Base-by-base conservation (phyloP, 2,113 vertebrate genomes). In the Chlorocebus sabaeus region DNA sequence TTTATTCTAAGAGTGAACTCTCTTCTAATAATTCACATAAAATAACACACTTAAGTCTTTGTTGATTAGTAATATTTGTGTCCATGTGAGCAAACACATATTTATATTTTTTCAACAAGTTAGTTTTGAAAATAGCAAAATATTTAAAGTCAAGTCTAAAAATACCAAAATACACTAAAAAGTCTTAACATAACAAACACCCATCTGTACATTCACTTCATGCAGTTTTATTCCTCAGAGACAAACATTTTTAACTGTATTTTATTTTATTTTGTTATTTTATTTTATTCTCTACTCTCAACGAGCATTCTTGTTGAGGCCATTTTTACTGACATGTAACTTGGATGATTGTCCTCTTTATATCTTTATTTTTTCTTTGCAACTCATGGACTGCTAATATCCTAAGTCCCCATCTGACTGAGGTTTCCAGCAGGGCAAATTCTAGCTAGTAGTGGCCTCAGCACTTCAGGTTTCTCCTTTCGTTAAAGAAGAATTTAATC, bases 81-180 rank as follows among this genome's bases (percentile, higher is more conserved):
- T 43, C 38, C 8, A 70, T 0, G 73, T 45, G 14, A 32, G 50
- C 67, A 57, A 67, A 59, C 22, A 67, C 3, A 27, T 18, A 75
- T 3, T 59, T 27, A 30, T 50, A 7, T 72, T 80, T 79, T 79
- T 92, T 38, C 11, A 73, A 72, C 81, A 73, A n/a, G 48, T 79
- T 93, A 67, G 90, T 67, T 48, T 48, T 68, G 50, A 80, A 91
- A 89, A 87, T 52, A 61, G 17, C 17, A 82, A 35, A 35, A 88
- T 72, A 83, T 97, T 40, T n/a, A 93, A 93, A 12, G 18, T 83
- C n/a, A 61, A 88, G 38, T 4, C 87, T 90, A 73, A 97, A 91
- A 70, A 91, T 55, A 55, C 35, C n/a, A 82, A 61, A 70, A 35
- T 12, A 17, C 2, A 52, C 10, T 22, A 55, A 80, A 35, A 73